phyloP scores from a whole-genome alignment of 2,888 invertebrate species.

The Chrysodeixis includens region DNA sequence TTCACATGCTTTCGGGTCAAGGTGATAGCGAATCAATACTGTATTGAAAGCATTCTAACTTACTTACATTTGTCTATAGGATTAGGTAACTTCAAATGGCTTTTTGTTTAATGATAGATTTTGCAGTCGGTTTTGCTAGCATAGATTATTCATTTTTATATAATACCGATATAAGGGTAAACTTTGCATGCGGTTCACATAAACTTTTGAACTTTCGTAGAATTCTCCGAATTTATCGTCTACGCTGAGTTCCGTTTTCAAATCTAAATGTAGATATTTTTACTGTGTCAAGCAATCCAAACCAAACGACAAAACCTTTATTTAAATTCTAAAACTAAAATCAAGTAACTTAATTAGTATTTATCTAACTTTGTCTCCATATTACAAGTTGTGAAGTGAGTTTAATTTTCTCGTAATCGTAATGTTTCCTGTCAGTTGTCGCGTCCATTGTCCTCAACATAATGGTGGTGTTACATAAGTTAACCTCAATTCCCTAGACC shows the following conservation, averaged over 20 bases:
- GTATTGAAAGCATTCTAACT: conserved; percentile 5
- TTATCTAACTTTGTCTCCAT: not conserved
- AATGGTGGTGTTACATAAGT: conserved; percentile 68
- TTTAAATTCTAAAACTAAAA: too few species aligned
- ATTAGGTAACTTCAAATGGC: not conserved
- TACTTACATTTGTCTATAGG: not conserved
- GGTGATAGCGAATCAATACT: conserved; percentile 50
- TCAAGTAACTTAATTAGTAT: too few species aligned
- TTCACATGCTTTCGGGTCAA: conserved; percentile 53
- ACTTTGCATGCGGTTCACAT: too few species aligned
- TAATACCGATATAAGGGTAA: too few species aligned
- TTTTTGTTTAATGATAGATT: not conserved
- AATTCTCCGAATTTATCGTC: too few species aligned
- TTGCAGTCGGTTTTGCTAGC: too few species aligned
- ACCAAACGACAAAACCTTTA: too few species aligned
- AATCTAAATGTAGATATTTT: too few species aligned
- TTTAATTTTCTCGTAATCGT: conserved; percentile 67
- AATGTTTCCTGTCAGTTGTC: conserved; percentile 68
- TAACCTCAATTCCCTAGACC: conserved; percentile 64
- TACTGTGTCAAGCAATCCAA: too few species aligned
- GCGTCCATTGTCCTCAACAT: conserved; percentile 73
- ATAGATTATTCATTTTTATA: not conserved
- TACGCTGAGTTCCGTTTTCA: too few species aligned
- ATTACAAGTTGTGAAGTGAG: conserved; percentile 29
- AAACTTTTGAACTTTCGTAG: too few species aligned